Conservation (phyloP, 1,140 invertebrate genomes). For the Heliconius hermathena region DNA sequence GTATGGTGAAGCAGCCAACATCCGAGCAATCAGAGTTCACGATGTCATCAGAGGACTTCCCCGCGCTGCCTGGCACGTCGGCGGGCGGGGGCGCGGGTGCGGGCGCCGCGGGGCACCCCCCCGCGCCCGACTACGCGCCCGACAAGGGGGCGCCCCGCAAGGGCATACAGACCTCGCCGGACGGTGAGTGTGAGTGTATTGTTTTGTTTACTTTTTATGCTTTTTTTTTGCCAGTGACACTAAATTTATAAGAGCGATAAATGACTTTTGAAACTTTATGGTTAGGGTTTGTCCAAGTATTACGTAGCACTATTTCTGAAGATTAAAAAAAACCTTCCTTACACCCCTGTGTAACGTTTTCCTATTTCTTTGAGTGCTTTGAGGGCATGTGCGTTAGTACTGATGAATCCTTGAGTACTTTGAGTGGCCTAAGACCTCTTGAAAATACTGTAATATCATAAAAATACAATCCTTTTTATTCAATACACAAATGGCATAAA, state of each 20-base stretch:
- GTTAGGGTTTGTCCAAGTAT: no score
- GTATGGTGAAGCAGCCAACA: constrained; percentile 97
- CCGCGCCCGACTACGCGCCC: constrained; percentile 56
- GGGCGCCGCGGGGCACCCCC: constrained; percentile 14
- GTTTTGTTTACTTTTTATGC: constrained; percentile 13
- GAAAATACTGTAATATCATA: no score
- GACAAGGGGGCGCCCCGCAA: constrained; percentile 83
- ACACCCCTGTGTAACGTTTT: no score
- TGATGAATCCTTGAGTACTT: no score
- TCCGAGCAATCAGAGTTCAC: constrained; percentile 96
- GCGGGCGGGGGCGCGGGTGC: constrained; percentile 44
- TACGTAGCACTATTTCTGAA: no score
- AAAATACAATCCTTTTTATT: no score
- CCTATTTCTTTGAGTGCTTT: no score
- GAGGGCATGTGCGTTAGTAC: no score
- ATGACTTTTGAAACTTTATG: no score
- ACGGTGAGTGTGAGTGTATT: constrained; percentile 84
- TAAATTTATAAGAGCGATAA: neutral
- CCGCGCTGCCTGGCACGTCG: constrained; percentile 93
- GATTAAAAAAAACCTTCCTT: no score
- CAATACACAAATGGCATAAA: no score
- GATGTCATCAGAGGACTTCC: constrained; percentile 99
- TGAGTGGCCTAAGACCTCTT: no score
- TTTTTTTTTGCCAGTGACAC: neutral
- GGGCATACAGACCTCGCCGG: constrained; percentile 96